Evolutionary conservation across 2,797 vertebrate genomes (phyloP).

Genomic region (Cetoscarus ocellatus): DNA sequence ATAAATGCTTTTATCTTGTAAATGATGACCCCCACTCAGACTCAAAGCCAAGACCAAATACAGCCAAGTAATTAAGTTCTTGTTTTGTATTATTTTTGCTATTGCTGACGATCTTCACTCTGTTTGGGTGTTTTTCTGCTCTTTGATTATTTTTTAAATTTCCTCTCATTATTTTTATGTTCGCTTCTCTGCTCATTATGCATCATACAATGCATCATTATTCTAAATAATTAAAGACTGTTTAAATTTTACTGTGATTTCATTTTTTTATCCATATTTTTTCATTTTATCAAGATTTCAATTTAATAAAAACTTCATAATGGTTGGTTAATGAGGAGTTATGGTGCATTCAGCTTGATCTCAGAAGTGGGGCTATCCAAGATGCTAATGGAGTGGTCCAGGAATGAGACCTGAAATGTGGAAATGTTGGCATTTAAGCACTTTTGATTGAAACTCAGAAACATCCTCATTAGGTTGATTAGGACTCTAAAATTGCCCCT

Average conservation of each 20-base stretch:
- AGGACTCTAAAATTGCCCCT: too few species aligned
- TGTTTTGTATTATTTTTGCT: slow-evolving; percentile 50
- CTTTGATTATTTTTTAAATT: slow-evolving; percentile 41
- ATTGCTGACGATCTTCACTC: slow-evolving; percentile 34
- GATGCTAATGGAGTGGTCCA: too few species aligned
- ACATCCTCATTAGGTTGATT: too few species aligned
- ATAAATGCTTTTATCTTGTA: slow-evolving; percentile 28
- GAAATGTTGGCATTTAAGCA: too few species aligned
- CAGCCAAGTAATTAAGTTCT: slow-evolving; percentile 45
- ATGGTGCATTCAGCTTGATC: too few species aligned
- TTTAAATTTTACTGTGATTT: slow-evolving; percentile 44
- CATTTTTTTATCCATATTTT: slow-evolving; percentile 1
- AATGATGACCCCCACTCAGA: slow-evolving; percentile 49
- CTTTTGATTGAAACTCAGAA: too few species aligned
- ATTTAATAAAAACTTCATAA: too few species aligned
- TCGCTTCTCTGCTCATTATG: slow-evolving; percentile 51
- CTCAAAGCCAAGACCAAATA: slow-evolving; percentile 52
- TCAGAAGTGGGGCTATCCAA: too few species aligned
- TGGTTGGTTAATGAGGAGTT: too few species aligned
- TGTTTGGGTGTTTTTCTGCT: slow-evolving; percentile 48
- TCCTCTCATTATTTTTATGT: slow-evolving; percentile 39
- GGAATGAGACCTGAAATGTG: too few species aligned
- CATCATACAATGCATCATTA: slow-evolving; percentile 47
- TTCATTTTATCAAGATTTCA: neutral
- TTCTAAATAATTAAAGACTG: slow-evolving; percentile 61